Base-by-base conservation (phyloP, 2,888 invertebrate species). In the Corythucha ciliata region DNA sequence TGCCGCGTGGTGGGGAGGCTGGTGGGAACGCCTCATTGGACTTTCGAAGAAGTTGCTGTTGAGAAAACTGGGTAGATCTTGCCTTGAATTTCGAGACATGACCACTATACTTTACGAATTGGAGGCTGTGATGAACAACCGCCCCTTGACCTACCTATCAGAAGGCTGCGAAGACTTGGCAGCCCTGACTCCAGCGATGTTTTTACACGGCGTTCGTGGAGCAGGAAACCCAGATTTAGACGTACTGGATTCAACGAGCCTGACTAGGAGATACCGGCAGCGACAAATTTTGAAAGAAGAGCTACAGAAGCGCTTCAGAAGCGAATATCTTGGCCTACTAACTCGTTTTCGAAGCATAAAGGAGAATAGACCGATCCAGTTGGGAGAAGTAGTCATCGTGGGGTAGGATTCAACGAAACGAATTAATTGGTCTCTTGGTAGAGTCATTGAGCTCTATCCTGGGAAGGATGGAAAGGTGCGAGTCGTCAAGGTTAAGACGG, bases 1-100 rank as follows among this genome's bases (percentile, higher is more conserved):
- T 18, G 24, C 46, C 1, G 29, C 39, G 12, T 51, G 50, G 54
- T 45, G 51, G 45, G 51, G 42, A n/a, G 44, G 51, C 2, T 71
- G 70, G 69, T 67, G 66, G 67, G 53, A 55, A 34, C 14, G 54
- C 7, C 33, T 56, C 1, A 22, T 55, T 12, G 14, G 52, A 16
- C 22, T 55, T 10, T 22, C 52, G 3, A 55, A 55, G 40, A 37
- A 56, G n/a, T 6, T 56, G 18, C 14, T 56, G 7, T 16, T 42
- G 12, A 42, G 44, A 48, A 44, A 42, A 22, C 24, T 56, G 14
- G 56, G 56, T 18, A 14, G 20, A 20, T 22, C 40, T 6, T 40
- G 24, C 7, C 18, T 40, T 14, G 22, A 22, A 5, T 20, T 7
- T 7, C 14, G 20, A 21, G 40, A 40, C 10, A 7, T 40, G 4